Base-by-base conservation (phyloP, 2,888 invertebrate genomes). In the Synanthedon tipuliformis region DNA sequence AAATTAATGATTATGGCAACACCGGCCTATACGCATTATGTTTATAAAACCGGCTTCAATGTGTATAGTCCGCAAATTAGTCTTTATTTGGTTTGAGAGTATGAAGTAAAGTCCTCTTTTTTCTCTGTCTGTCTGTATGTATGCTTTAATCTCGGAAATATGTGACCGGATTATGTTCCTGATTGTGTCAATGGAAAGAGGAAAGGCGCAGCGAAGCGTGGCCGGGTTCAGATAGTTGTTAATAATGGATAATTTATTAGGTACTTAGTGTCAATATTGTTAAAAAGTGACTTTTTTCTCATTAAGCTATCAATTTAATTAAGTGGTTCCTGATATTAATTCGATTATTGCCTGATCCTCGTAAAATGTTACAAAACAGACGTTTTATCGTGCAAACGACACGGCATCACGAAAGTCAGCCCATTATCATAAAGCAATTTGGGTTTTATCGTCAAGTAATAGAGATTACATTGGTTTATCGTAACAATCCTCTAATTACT, bases 291-390 rank as follows among this genome's bases (percentile, higher is more conserved):
- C 34, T 34, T 10, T 23, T 62, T 63, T 66, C 65, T 60, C 62
- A 66, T 63, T 66, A 69, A 66, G 65, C 69, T 76, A 81, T 80
- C 82, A 80, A 82, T 84, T 82, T 81, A 84, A 85, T 85, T 82
- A 83, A 84, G 76, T 71, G 83, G 81, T 82, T 74, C 71, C 74
- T 80, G 71, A 83, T 84, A 83, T 83, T 82, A 81, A 83, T 81
- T 81, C 81, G 84, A 82, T 83, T 82, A 85, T 78, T 71, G 73
- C 78, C 34, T 34, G 34, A 34, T 72, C 64, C 65, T 73, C 75
- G 74, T 82, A 83, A 84, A 83, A 82, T 72, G 71, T 79, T 80
- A 80, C 79, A 73, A 73, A 75, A 72, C 79, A 75, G 73, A 69
- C 71, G 66, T 72, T 76, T 74, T 73, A 66, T 68, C 69, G 69